Evolutionary conservation across 2,113 vertebrate species (phyloP).

Genomic region (Notothenia rossii): DNA sequence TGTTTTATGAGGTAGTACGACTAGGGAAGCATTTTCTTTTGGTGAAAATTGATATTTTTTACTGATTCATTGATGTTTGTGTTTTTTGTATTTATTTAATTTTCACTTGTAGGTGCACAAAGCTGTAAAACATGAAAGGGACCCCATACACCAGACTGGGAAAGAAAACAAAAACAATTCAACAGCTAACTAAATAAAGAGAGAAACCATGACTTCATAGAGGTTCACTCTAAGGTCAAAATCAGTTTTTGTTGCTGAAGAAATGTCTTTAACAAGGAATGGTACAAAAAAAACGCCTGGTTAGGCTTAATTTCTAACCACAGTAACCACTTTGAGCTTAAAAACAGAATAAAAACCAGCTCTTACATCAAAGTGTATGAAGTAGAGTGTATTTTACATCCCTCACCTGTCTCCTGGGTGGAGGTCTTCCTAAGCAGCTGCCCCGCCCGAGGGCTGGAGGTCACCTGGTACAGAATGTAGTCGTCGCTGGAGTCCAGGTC

Average conservation of each 20-base stretch:
- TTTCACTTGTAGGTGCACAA: no score
- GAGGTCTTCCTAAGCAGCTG: conserved; percentile 73
- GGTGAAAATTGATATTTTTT: no score
- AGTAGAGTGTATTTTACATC: no score
- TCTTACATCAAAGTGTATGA: not conserved
- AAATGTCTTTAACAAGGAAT: not conserved
- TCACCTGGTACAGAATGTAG: conserved; percentile 76
- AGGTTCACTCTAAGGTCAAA: not conserved
- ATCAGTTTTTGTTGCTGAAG: no score
- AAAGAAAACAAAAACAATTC: not conserved
- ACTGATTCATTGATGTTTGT: no score
- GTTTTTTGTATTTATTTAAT: no score
- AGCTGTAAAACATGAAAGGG: not conserved
- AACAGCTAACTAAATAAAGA: not conserved
- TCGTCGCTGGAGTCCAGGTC: conserved; percentile 84
- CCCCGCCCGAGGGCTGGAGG: conserved; percentile 41
- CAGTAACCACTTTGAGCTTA: not conserved
- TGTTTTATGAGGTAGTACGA: no score
- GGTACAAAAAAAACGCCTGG: not conserved
- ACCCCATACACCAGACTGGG: not conserved
- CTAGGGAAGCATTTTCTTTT: no score
- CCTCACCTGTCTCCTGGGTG: conserved; percentile 64
- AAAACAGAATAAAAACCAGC: not conserved
- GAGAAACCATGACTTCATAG: not conserved
- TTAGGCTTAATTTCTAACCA: not conserved